Percentiles rank a stretch among this genome's conserved stretches.
Evolutionary conservation across 2,797 vertebrate species (phyloP).

Genomic region (Cyclopterus lumpus): DNA sequence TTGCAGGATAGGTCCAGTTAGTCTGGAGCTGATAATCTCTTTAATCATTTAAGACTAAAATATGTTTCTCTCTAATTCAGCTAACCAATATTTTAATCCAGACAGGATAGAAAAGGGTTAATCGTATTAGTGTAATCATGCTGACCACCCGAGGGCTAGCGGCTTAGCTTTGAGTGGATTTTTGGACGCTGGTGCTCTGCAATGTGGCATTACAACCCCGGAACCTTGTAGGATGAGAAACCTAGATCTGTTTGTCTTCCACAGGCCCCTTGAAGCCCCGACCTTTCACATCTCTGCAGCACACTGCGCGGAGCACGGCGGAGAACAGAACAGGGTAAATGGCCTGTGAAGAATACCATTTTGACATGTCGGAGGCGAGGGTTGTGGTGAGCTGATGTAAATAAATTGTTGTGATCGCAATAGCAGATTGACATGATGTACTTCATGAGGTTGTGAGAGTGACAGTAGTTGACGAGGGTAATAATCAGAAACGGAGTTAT

Average conservation of each 20-base stretch:
- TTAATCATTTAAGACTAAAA: conserved; percentile 68
- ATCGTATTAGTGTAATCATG: conserved; percentile 76
- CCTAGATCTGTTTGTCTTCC: conserved; percentile 35
- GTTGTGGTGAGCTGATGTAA: not conserved
- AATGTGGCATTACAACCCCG: conserved; percentile 51
- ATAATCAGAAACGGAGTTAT: not conserved
- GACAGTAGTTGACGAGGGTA: not conserved
- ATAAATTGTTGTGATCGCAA: not conserved
- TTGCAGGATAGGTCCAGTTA: not conserved
- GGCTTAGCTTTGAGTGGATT: conserved; percentile 73
- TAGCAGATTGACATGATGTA: not conserved
- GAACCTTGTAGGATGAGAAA: conserved; percentile 41
- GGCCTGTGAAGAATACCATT: conserved; percentile 36
- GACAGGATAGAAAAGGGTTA: conserved; percentile 61
- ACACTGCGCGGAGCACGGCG: not conserved
- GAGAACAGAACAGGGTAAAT: conserved; percentile 13
- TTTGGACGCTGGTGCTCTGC: conserved; percentile 53
- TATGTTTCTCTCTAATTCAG: conserved; percentile 66
- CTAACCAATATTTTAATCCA: conserved; percentile 67
- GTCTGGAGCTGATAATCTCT: conserved; percentile 59
- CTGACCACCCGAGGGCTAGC: conserved; percentile 65
- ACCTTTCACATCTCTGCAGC: not conserved
- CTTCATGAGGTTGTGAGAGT: not conserved
- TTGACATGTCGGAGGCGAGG: conserved; percentile 5
- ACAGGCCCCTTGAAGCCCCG: not conserved